Evolutionary conservation across 2,888 invertebrate species (phyloP).

Genomic region (Ectemnius cavifrons): DNA sequence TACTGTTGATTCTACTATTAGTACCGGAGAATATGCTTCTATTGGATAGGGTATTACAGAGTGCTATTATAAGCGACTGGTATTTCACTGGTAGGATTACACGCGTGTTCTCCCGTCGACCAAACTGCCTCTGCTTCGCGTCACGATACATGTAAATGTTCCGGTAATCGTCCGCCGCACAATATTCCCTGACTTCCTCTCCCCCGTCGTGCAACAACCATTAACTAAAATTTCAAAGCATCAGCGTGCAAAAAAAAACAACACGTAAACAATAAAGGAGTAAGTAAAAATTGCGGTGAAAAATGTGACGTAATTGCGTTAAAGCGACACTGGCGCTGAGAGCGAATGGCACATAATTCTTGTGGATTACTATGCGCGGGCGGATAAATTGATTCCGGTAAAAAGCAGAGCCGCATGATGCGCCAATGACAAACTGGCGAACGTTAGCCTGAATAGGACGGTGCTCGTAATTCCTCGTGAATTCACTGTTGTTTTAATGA

Average conservation of each 20-base stretch:
- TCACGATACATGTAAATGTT: constrained; percentile 45
- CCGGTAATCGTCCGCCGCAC: constrained; percentile 49
- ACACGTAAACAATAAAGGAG: background rate
- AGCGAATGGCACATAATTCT: no score
- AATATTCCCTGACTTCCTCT: no score
- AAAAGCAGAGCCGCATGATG: background rate
- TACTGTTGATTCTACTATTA: background rate
- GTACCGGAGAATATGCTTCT: constrained; percentile 39
- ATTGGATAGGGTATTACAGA: constrained; percentile 40
- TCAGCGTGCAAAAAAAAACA: background rate
- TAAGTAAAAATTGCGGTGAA: no score
- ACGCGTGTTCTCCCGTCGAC: constrained; percentile 29
- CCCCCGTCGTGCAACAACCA: no score
- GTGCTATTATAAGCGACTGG: constrained; percentile 57
- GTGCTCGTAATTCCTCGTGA: constrained; percentile 6
- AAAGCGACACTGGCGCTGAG: no score
- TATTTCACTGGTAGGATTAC: constrained; percentile 46
- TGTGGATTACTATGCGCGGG: no score
- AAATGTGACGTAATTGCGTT: no score
- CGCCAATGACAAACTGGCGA: background rate
- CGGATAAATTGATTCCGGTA: no score
- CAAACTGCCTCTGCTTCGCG: constrained; percentile 38
- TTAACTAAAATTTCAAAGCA: no score
- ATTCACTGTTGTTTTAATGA: constrained; percentile 10
- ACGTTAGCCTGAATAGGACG: background rate